Evolutionary conservation across 2,113 vertebrate species (phyloP), one percentile per base, ranked within the genome.

Genomic region (Clupea harengus): DNA sequence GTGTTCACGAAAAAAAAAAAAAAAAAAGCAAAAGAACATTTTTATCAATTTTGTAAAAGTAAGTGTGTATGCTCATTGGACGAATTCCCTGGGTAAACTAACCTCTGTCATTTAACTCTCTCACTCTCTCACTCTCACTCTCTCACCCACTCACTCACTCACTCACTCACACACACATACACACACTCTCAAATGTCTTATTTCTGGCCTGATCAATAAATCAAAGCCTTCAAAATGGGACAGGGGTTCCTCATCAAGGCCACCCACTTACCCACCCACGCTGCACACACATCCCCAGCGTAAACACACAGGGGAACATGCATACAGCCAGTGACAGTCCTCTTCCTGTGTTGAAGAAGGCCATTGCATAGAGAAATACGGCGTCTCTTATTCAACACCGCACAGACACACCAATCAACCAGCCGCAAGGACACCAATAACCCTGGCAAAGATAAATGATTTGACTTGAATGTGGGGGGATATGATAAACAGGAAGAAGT

Each of bases 401-500:
- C 28, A 44, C 83, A 67, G 45, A 22, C 4, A 11, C 75, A 81
- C 60, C 60, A 75, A 52, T 81, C 80, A 81, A 39, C 84, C 57
- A 67, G 57, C 54, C n/a, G 6, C 22, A 28, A 22, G 18, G 22
- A 47, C 44, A n/a, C 39, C 83, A 57, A 46, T 67, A 25, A 39
- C 46, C 46, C 45, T 18, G 67, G n/a, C 6, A 13, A 78, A 45
- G 92, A 90, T 93, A 94, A 95, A 94, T 90, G 93, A 92, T 94
- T 94, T 93, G 93, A 95, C 92, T 92, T 92, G 88, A 89, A 89
- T 81, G 52, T 89, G 89, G 91, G 92, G 92, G 84, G 90, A 94
- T 90, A 90, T 89, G 91, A 92, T 94, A 94, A 95, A 95, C 94
- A 95, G 94, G 94, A 94, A 93, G 72, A 84, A 86, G 83, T 60